Evolutionary conservation across 2,888 invertebrate species (phyloP).

Genomic region (Germaria angustata): DNA sequence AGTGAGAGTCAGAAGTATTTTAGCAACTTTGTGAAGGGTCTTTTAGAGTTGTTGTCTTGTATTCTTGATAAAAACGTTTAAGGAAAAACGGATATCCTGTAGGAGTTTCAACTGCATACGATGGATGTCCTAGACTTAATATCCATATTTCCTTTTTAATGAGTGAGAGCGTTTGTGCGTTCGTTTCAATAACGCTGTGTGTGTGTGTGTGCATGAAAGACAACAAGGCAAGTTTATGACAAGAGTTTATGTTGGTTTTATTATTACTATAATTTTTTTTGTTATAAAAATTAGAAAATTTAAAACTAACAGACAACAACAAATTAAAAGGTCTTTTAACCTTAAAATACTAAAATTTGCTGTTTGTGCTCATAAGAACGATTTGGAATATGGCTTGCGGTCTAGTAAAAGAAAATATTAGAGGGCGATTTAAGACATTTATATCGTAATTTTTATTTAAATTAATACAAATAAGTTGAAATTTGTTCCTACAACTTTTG

Average conservation of each 20-base stretch:
- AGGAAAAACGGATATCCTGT: conserved; percentile 75
- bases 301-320: conserved; percentile 13
- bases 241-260: background rate
- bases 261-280: background rate
- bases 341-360: background rate
- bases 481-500: too few species aligned
- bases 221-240: conserved; percentile 41
- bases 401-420: too few species aligned
- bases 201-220: background rate
- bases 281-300: background rate
- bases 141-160: background rate
- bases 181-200: background rate
- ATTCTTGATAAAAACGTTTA: conserved; percentile 35
- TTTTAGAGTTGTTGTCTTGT: background rate
- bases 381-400: background rate
- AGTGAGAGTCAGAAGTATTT: background rate
- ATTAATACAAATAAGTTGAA: too few species aligned
- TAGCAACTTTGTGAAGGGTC: background rate
- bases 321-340: conserved; percentile 10
- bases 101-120: conserved; percentile 51
- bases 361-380: background rate
- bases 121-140: conserved; percentile 52
- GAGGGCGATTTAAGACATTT: too few species aligned
- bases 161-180: background rate
- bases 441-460: too few species aligned